phyloP scores from a whole-genome alignment of 2,113 vertebrate genomes.

The Stegostoma tigrinum region DNA sequence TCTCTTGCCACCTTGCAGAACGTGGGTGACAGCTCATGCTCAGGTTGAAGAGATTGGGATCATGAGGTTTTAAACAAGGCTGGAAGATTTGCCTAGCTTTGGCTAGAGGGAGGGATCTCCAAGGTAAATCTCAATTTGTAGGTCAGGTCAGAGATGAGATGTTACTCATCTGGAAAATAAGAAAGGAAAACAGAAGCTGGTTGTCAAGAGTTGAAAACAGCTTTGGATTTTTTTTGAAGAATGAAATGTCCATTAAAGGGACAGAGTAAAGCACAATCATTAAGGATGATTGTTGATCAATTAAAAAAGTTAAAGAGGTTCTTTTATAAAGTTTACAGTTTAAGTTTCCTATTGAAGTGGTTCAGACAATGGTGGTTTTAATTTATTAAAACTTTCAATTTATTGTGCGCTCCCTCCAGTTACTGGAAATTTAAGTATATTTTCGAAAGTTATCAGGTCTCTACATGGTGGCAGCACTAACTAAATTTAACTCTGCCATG shows the following conservation, averaged over 20 bases:
- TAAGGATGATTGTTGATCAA: not conserved
- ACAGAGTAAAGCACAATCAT: not conserved
- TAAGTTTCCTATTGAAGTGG: not conserved
- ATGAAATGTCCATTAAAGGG: not conserved
- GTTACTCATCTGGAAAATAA: not conserved
- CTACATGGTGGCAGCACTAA: not conserved
- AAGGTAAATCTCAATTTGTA: not conserved
- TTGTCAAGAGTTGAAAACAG: not conserved
- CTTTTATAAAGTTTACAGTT: not conserved
- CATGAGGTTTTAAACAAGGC: too few relatives aligned
- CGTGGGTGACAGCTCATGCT: too few relatives aligned
- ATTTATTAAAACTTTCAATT: not conserved
- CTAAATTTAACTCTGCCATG: not conserved
- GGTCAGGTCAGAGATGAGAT: not conserved
- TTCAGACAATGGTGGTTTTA: not conserved
- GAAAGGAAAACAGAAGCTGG: not conserved
- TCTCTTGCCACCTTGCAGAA: too few relatives aligned
- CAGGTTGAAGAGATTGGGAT: too few relatives aligned
- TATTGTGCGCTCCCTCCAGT: not conserved
- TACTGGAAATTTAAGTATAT: not conserved
- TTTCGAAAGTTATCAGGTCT: not conserved
- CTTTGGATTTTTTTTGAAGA: not conserved
- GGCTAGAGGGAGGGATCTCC: not conserved
- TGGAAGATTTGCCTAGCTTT: too few relatives aligned
- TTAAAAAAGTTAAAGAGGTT: not conserved